Conservation (phyloP, 2,888 invertebrate species). For the Lasioglossum lativentre region DNA sequence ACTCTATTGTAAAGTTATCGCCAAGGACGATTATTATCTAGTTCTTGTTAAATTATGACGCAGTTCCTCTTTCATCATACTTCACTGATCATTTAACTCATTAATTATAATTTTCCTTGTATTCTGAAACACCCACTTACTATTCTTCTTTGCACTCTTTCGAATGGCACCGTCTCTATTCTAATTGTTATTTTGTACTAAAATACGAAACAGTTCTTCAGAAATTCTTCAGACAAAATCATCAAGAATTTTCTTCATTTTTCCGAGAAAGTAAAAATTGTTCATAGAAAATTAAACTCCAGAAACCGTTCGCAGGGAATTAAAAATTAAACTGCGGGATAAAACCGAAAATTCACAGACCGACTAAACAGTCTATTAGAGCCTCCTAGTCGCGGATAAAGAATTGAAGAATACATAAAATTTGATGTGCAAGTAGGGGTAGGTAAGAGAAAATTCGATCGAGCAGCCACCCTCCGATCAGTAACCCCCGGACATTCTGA, state of each 20-base stretch:
- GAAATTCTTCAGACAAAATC: no score
- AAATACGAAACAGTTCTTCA: no score
- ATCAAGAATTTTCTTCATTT: no score
- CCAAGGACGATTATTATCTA: conserved; percentile 23
- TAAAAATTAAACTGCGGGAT: not conserved
- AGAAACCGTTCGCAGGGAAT: no score
- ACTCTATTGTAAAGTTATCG: conserved; percentile 12
- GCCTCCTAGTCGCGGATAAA: not conserved
- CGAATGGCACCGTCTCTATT: no score
- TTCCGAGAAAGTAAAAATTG: no score
- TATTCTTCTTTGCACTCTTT: no score
- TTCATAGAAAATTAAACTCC: no score
- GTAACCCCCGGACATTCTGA: not conserved
- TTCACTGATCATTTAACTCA: not conserved
- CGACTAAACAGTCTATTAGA: not conserved
- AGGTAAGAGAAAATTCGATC: not conserved
- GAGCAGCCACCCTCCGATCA: not conserved
- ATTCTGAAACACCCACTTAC: no score
- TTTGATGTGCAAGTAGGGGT: not conserved
- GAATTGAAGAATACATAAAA: not conserved
- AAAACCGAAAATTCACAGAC: not conserved
- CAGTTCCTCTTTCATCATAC: not conserved
- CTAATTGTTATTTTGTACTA: no score
- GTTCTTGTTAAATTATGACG: no score
- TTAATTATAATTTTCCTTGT: not conserved